These are phyloP conservation scores for Mustelus asterias DNA, from an alignment of 2,113 vertebrate genomes.

Conservation along the genomic window DNA sequence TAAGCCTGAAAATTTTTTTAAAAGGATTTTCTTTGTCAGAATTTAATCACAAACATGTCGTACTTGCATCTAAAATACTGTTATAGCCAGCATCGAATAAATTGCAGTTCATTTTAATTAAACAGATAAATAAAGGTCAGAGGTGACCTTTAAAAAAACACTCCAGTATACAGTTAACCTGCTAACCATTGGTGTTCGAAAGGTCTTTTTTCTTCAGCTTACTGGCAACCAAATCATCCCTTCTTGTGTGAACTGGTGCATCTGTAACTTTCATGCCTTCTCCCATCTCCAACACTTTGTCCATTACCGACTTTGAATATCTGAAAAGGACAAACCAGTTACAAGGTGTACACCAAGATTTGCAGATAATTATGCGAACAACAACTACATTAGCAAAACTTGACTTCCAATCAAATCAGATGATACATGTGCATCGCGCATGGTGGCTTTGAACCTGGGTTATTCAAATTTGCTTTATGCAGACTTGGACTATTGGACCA, in stretches of 20 bases:
- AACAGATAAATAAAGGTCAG: background rate
- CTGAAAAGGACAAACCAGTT: constrained; percentile 51
- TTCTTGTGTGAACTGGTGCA: constrained; percentile 66
- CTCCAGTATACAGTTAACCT: constrained; percentile 50
- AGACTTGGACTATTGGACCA: background rate
- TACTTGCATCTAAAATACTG: background rate
- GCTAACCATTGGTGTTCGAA: constrained; percentile 76
- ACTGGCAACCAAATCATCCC: constrained; percentile 69
- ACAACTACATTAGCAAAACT: background rate
- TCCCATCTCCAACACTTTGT: constrained; percentile 82
- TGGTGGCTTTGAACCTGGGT: background rate
- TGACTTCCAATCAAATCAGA: background rate
- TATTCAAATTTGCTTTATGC: background rate
- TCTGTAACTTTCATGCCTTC: constrained; percentile 76
- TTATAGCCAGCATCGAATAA: background rate
- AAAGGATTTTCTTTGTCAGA: background rate
- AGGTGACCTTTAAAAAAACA: background rate
- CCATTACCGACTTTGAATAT: constrained; percentile 82
- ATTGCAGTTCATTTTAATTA: constrained; percentile 13
- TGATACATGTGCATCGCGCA: background rate
- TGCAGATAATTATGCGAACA: background rate
- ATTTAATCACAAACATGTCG: background rate
- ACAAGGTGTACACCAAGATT: background rate
- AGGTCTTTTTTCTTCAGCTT: constrained; percentile 79
- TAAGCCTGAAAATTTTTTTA: background rate